Base-by-base conservation (phyloP, 1,140 invertebrate species). In the Littorina saxatilis region DNA sequence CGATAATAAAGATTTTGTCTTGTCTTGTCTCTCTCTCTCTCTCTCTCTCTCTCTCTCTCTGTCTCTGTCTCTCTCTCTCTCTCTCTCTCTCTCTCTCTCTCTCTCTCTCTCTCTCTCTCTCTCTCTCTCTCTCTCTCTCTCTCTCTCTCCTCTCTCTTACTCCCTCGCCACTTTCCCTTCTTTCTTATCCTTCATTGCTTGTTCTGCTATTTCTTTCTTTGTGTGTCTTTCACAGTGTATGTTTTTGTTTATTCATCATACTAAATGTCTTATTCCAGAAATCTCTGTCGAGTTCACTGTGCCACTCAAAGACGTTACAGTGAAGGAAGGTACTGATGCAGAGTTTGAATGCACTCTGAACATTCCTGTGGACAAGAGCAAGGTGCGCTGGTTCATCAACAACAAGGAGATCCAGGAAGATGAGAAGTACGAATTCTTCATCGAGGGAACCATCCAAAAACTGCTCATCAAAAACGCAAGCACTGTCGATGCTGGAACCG, bases 291-390 rank as follows among this genome's bases (percentile, higher is more conserved):
- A 89, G 43, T 88, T 89, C 68, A 68, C 77, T 20, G 63, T 88
- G 0, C 87, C 88, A n/a, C 85, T 89, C 39, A 87, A 87, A 66
- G 88, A 89, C 29, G 68, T 82, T 4, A 88, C 88, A 20, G 88
- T 83, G 4, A 75, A 86, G 55, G 88, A 91, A 93, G 98, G 99
- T 89, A 97, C 99, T 87, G 96, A 96, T 15, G 95, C 98, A 40
- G 97, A 97, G 17, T 93, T 99, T 47, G 94, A 97, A 72, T 99
- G 98, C 90, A 98, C 99, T 91, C 94, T 99, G 47, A 98, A 99
- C 89, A 97, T 99, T 92, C 96, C 96, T n/a, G 96, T 95, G 84
- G 72, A 66, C 50, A 79, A 79, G 27, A 85, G 87, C 40, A 85
- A 88, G 61, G 85, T 90, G 32, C 79, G 85, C 63, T 93, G 93